phyloP scores from a whole-genome alignment of 1,140 invertebrate genomes.

The Rhopalosiphum maidis region DNA sequence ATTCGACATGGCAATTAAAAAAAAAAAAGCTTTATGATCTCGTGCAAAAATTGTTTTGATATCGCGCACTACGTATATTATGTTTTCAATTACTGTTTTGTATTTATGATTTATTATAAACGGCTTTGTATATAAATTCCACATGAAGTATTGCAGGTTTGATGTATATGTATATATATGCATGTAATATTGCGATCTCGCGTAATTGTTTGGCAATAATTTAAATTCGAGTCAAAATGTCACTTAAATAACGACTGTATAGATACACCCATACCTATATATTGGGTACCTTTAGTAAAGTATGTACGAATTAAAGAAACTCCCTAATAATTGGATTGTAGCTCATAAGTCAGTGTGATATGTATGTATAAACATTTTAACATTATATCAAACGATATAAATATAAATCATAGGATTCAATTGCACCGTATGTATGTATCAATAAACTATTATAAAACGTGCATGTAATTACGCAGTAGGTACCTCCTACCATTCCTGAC shows the following conservation, averaged over 20 bases:
- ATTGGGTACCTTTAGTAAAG: background rate
- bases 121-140: too few relatives aligned
- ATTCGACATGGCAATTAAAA: conserved; percentile 23
- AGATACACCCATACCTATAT: background rate
- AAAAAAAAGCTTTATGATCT: conserved; percentile 15
- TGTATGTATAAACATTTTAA: too few relatives aligned
- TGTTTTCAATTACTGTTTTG: background rate
- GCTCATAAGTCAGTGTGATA: background rate
- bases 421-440: too few relatives aligned
- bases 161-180: background rate
- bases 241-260: background rate
- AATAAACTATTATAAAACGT: background rate
- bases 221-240: conserved; percentile 14
- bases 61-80: background rate
- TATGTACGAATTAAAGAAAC: background rate
- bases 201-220: conserved; percentile 15
- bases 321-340: background rate
- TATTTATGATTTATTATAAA: conserved; percentile 1
- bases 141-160: background rate
- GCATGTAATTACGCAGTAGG: background rate
- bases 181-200: too few relatives aligned
- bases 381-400: background rate
- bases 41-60: conserved; percentile 2
- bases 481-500: background rate
- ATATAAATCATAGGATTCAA: conserved; percentile 33